phyloP scores from a whole-genome alignment of 2,113 vertebrate species.

The Tauraco erythrolophus region DNA sequence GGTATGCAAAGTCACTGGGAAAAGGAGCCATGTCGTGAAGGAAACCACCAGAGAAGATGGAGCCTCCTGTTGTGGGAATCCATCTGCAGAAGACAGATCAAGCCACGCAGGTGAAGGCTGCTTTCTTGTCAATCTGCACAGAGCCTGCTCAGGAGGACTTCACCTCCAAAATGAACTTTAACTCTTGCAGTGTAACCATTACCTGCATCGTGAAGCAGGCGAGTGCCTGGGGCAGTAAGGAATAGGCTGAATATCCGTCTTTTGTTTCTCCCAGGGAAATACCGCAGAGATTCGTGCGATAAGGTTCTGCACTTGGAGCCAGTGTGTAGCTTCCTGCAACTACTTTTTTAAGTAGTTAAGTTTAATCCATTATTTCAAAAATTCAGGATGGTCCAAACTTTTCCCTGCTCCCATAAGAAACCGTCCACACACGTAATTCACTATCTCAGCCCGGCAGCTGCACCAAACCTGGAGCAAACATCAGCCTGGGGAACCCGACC shows the following conservation, averaged over 20 bases:
- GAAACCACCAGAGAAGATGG: not conserved
- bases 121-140: not conserved
- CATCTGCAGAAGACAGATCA: not conserved
- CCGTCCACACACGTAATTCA: not conserved
- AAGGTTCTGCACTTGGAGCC: not conserved
- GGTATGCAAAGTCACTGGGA: not conserved
- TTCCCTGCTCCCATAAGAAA: not conserved
- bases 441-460: not conserved
- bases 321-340: not conserved
- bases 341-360: not conserved
- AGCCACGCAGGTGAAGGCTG: not conserved
- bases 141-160: not conserved
- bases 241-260: not conserved
- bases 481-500: not conserved
- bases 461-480: not conserved
- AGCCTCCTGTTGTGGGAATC: not conserved
- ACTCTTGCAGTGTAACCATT: not conserved
- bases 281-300: rapidly evolving
- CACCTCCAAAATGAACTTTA: not conserved
- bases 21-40: rapidly evolving
- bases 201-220: rapidly evolving
- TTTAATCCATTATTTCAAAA: not conserved
- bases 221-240: not conserved
- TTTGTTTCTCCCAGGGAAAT: not conserved
- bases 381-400: not conserved